Conservation (phyloP, 2,797 vertebrate species). For the Arrhamphus sclerolepis region DNA sequence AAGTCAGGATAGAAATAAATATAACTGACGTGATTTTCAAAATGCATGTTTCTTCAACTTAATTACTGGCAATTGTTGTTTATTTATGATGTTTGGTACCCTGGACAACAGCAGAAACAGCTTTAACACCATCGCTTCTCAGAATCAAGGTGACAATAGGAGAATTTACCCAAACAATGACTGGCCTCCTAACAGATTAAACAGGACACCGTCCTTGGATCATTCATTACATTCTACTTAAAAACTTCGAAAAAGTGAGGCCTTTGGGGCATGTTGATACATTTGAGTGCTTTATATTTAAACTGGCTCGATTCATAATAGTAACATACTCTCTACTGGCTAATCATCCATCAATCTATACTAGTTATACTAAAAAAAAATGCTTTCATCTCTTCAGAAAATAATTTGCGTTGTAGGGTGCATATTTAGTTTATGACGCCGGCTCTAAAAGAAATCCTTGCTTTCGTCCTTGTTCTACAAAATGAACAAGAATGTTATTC, state of each 20-base stretch:
- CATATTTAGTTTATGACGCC: constrained; percentile 21
- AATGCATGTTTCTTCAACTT: no score
- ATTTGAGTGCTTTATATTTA: constrained; percentile 12
- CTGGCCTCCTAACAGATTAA: no score
- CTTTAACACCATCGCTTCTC: not conserved
- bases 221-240: not conserved
- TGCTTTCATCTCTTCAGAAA: constrained; percentile 15
- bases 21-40: no score
- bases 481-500: constrained; percentile 37
- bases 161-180: not conserved
- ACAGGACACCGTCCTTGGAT: not conserved
- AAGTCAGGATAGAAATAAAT: no score
- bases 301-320: constrained; percentile 2
- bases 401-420: constrained; percentile 3
- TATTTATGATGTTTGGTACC: not conserved
- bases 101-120: not conserved
- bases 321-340: not conserved
- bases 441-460: constrained; percentile 18
- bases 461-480: constrained; percentile 27
- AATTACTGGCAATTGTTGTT: no score
- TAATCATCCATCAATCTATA: constrained; percentile 15
- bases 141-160: not conserved
- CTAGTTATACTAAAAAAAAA: constrained; percentile 33
- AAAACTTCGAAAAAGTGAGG: not conserved
- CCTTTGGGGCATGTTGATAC: not conserved